Percentiles rank a stretch among this genome's conserved stretches.
Evolutionary conservation across 2,113 vertebrate species (phyloP).

Genomic region (Holacanthus passer): DNA sequence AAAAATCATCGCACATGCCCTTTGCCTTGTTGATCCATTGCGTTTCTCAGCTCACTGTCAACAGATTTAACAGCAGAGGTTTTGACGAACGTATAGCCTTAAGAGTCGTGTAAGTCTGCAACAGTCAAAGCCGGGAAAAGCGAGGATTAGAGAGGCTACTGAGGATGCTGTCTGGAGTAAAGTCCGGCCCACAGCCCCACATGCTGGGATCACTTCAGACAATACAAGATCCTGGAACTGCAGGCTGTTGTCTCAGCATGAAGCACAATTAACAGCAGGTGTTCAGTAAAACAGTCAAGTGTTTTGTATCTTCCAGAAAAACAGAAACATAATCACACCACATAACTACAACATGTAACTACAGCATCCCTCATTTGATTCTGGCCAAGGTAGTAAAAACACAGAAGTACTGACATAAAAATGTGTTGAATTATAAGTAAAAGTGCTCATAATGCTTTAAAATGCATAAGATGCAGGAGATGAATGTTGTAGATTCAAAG

Average conservation of each 20-base stretch:
- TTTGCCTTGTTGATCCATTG: background rate
- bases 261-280: slow-evolving; percentile 3
- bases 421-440: background rate
- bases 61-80: background rate
- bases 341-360: too few species aligned
- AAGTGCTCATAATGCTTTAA: background rate
- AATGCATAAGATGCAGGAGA: background rate
- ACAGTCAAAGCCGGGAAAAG: slow-evolving; percentile 14
- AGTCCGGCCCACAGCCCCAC: slow-evolving; percentile 28
- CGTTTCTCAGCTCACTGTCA: background rate
- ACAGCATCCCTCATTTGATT: background rate
- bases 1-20: slow-evolving; percentile 13
- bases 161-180: slow-evolving; percentile 38
- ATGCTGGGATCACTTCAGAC: slow-evolving; percentile 59
- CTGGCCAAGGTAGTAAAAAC: background rate
- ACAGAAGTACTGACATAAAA: background rate
- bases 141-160: slow-evolving; percentile 44
- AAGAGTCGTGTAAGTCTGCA: slow-evolving; percentile 13
- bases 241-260: slow-evolving; percentile 33
- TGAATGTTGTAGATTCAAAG: background rate
- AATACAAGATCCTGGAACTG: slow-evolving; percentile 29
- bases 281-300: slow-evolving; percentile 28
- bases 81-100: background rate
- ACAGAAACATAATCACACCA: background rate
- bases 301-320: background rate